phyloP scores from a whole-genome alignment of 2,113 vertebrate species.

The Pseudois nayaur region DNA sequence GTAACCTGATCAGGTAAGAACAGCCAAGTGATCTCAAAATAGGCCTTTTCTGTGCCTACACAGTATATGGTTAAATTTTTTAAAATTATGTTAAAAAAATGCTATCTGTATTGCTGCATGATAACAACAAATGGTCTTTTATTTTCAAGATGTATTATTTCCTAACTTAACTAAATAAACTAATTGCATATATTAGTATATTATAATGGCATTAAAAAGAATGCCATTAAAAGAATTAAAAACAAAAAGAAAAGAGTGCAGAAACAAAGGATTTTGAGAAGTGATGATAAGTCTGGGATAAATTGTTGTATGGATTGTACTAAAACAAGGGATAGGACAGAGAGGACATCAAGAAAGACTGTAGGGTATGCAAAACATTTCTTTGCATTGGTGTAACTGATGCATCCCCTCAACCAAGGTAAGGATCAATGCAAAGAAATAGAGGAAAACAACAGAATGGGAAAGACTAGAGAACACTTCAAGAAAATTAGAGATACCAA shows the following conservation, averaged over 20 bases:
- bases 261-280: neutral
- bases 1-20: neutral
- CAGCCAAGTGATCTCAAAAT: neutral
- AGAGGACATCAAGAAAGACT: neutral
- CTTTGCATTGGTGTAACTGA: neutral
- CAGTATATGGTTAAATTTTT: neutral
- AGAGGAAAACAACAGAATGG: too few relatives aligned
- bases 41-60: neutral
- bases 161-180: neutral
- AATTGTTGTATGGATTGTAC: neutral
- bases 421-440: too few relatives aligned
- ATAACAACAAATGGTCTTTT: neutral
- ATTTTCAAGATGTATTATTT: neutral
- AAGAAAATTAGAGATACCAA: too few relatives aligned
- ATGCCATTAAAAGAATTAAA: neutral
- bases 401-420: neutral
- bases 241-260: neutral
- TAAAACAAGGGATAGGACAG: neutral
- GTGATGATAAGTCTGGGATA: neutral
- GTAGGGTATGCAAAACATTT: neutral
- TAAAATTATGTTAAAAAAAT: neutral
- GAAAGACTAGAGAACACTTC: too few relatives aligned
- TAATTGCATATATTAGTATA: neutral
- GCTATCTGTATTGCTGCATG: neutral
- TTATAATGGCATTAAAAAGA: neutral